Conservation (phyloP, 2,113 vertebrate species). For the Eretmochelys imbricata region DNA sequence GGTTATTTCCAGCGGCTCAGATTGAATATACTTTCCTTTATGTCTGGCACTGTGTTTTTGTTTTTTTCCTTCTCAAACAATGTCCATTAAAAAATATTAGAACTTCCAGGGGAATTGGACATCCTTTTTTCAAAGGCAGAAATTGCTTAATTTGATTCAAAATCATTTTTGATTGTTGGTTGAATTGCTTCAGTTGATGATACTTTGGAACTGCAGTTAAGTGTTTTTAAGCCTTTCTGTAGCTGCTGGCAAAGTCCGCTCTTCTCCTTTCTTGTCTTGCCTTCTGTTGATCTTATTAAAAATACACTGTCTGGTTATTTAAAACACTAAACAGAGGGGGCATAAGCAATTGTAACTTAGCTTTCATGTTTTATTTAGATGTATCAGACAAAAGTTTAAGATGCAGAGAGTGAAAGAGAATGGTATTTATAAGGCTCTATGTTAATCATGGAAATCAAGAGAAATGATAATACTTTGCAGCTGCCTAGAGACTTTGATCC, state of each 20-base stretch:
- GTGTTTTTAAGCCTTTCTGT: constrained; percentile 59
- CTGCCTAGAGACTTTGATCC: constrained; percentile 36
- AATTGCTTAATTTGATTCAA: constrained; percentile 64
- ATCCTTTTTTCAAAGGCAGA: constrained; percentile 13
- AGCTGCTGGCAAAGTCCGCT: constrained; percentile 40
- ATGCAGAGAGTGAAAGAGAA: constrained; percentile 57
- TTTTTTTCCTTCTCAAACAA: constrained; percentile 69
- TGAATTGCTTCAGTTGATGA: constrained; percentile 59
- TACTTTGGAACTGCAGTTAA: constrained; percentile 56
- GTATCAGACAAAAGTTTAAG: constrained; percentile 46
- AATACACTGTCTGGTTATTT: constrained; percentile 43
- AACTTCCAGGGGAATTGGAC: constrained; percentile 33
- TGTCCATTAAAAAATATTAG: constrained; percentile 56
- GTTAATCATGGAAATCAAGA: constrained; percentile 54
- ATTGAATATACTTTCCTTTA: constrained; percentile 79
- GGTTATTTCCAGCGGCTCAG: constrained; percentile 77
- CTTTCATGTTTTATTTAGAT: constrained; percentile 63
- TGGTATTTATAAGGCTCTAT: constrained; percentile 54
- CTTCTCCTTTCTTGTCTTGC: background rate
- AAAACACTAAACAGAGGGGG: background rate
- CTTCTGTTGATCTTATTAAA: constrained; percentile 52
- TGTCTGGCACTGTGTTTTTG: constrained; percentile 69
- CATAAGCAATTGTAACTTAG: constrained; percentile 52
- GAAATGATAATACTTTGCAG: constrained; percentile 62
- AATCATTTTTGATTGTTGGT: constrained; percentile 65